These are phyloP conservation scores for Apodemia mormo DNA, from an alignment of 2,888 invertebrate species.

Conservation along the genomic window DNA sequence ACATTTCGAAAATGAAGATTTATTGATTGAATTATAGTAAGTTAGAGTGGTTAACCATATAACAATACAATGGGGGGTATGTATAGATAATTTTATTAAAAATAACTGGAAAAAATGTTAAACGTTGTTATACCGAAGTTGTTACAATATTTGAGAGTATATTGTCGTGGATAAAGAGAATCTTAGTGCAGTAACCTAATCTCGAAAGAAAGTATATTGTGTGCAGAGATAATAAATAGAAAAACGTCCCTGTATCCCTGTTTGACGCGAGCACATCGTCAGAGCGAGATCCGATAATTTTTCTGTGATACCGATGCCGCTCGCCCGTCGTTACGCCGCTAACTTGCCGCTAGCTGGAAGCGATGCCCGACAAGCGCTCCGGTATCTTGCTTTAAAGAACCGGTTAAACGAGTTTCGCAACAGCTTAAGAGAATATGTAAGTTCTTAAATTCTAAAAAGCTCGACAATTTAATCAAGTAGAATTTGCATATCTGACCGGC, in stretches of 20 bases:
- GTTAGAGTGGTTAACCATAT: slow-evolving; percentile 58
- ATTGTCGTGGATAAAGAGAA: slow-evolving; percentile 70
- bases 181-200: slow-evolving; percentile 64
- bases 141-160: slow-evolving; percentile 83
- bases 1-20: slow-evolving; percentile 47
- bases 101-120: slow-evolving; percentile 75
- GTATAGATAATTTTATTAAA: slow-evolving; percentile 71
- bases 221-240: slow-evolving; percentile 70
- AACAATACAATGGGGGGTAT: slow-evolving; percentile 63
- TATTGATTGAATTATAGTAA: slow-evolving; percentile 66
- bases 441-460: too few species aligned
- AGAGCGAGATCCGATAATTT: too few species aligned
- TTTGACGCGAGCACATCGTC: slow-evolving; percentile 21
- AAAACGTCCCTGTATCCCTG: slow-evolving; percentile 35
- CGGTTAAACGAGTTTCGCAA: too few species aligned
- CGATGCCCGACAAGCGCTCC: too few species aligned
- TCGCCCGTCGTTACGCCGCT: too few species aligned
- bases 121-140: slow-evolving; percentile 81
- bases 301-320: too few species aligned
- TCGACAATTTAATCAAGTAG: too few species aligned
- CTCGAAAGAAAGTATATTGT: slow-evolving; percentile 54
- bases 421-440: too few species aligned
- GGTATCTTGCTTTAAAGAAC: too few species aligned
- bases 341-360: too few species aligned
- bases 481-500: too few species aligned